Percentiles rank a stretch among this genome's conserved stretches.
Conservation (phyloP, 37 sponge, comb jelly and placozoan species). For the Chondrosia reniformis region DNA sequence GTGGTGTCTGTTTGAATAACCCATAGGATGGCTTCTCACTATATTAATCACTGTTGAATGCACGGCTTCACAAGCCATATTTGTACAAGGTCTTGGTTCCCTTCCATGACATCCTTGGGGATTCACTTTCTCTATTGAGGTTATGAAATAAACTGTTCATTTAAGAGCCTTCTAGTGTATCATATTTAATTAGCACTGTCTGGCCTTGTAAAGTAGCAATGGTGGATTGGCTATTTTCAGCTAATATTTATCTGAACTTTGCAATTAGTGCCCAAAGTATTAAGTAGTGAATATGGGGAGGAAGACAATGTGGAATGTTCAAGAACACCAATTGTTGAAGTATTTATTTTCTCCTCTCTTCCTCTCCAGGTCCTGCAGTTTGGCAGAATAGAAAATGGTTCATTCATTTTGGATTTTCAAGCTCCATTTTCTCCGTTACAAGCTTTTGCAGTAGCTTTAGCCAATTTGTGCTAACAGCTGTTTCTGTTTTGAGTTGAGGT, state of each 20-base stretch:
- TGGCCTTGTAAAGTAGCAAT: too few relatives aligned
- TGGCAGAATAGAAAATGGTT: conserved; percentile 83
- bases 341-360: not conserved
- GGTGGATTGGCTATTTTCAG: too few relatives aligned
- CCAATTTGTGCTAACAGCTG: conserved; percentile 69
- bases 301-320: not conserved
- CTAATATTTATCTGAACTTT: too few relatives aligned
- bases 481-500: not conserved
- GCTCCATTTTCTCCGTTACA: conserved; percentile 90
- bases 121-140: too few relatives aligned
- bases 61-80: not conserved
- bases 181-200: too few relatives aligned
- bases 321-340: not conserved
- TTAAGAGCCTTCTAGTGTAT: too few relatives aligned
- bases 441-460: conserved; percentile 86
- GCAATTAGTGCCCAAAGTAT: not conserved
- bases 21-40: not conserved
- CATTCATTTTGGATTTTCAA: conserved; percentile 89
- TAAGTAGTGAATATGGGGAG: not conserved
- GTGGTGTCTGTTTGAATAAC: not conserved
- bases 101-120: too few relatives aligned
- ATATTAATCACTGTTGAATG: too few relatives aligned
- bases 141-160: too few relatives aligned
- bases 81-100: too few relatives aligned
- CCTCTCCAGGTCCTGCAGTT: conserved; percentile 77